Base-by-base conservation (phyloP, 35 echinoderm and acorn worm genomes). In the Ptychodera flava region DNA sequence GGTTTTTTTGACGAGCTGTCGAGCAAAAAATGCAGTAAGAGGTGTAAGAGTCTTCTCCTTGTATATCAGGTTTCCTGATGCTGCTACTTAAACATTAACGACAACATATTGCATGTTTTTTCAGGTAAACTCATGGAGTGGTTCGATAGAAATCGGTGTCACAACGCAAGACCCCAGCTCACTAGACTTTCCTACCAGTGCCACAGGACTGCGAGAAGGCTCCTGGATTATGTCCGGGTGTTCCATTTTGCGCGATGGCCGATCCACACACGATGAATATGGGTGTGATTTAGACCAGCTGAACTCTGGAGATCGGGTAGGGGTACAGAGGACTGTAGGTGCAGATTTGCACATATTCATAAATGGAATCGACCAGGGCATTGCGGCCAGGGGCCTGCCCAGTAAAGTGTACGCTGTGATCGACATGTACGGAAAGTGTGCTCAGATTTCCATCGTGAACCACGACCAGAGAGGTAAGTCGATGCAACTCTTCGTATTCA, bases 391-490 rank as follows among this genome's bases (percentile, higher is more conserved):
- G 0, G 90, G 85, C 14, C 36, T 94, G 28, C 92, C 95, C 16
- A 90, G 79, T 35, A 91, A 88, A 28, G 87, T 98, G 1, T 90
- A 92, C 38, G 95, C 92, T 53, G 95, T 98, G n/a, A 85, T 98
- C 10, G 95, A 98, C 80, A 36, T 98, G 90, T 98, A 98, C 78
- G 95, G 95, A 1, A 98, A 98, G 83, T 98, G 95, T 83, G 93
- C 95, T 30, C 88, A 94, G 77, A 90, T 98, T 32, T 90, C 90
- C 16, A 79, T 92, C 81, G 85, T 85, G 6, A 64, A 64, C 22
- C 45, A 64, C 22, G 45, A 64, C 45, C 45, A 64, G 22, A 64
- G 45, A 64, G 45, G 45, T 64, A 64, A 12, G 45, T 64, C n/a
- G n/a, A n/a, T n/a, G n/a, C n/a, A n/a, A n/a, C n/a, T n/a, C n/a